Percentiles rank a stretch among this genome's conserved stretches.
These are phyloP conservation scores for Fabriciana adippe DNA, from an alignment of 2,888 invertebrate species.

Conservation along the genomic window DNA sequence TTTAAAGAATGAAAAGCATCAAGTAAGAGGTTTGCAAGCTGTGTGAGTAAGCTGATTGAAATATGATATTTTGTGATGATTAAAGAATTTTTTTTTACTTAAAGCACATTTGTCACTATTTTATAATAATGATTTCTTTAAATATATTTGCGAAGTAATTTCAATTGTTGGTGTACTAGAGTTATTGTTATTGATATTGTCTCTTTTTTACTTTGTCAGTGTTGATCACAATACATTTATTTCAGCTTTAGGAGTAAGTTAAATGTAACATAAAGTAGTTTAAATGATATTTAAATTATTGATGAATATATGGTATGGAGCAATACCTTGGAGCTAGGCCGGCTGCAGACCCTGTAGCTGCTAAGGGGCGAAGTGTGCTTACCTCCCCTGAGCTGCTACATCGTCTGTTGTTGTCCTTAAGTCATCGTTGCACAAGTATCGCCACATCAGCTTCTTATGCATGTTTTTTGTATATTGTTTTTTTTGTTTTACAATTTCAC, in stretches of 20 bases:
- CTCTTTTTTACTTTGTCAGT: conserved; percentile 23
- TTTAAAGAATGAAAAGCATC: too few relatives aligned
- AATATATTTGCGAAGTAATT: too few relatives aligned
- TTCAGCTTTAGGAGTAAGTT: conserved; percentile 14
- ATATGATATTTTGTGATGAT: not conserved
- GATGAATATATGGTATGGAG: conserved; percentile 2
- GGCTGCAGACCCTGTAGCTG: conserved; percentile 78
- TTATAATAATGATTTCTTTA: too few relatives aligned
- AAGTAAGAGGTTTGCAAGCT: not conserved
- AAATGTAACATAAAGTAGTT: not conserved
- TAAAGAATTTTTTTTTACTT: too few relatives aligned
- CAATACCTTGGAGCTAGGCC: conserved; percentile 41
- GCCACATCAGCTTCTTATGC: conserved; percentile 37
- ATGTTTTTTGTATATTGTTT: conserved; percentile 24
- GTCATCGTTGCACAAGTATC: conserved; percentile 39
- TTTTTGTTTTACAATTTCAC: not conserved
- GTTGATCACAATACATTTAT: conserved; percentile 24
- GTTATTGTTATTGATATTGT: conserved; percentile 4
- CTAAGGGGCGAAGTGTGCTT: conserved; percentile 71
- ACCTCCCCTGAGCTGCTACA: conserved; percentile 73
- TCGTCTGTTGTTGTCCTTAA: conserved; percentile 58
- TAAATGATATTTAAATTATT: conserved; percentile 1
- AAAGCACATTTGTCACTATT: too few relatives aligned
- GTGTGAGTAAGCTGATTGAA: not conserved
- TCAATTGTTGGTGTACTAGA: too few relatives aligned